phyloP scores from a whole-genome alignment of 2,797 vertebrate genomes.

The Hyperoplus lanceolatus region DNA sequence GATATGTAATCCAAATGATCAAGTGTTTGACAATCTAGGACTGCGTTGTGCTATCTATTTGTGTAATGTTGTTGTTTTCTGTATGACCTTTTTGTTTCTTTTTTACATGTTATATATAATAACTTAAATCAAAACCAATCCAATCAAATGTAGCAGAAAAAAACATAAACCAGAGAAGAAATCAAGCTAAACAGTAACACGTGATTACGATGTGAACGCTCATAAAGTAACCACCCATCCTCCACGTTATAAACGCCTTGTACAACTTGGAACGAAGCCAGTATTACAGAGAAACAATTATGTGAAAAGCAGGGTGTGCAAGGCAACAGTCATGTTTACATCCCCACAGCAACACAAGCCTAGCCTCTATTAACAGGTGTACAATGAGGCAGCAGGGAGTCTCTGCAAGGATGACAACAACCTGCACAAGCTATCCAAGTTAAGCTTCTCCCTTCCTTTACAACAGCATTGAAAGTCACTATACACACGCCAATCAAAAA shows the following conservation, averaged over 20 bases:
- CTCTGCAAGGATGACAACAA: not conserved
- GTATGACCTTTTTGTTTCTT: too few species aligned
- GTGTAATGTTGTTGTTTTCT: too few species aligned
- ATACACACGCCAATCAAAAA: not conserved
- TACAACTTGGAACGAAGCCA: conserved; percentile 6
- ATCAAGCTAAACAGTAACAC: not conserved
- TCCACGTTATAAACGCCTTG: conserved; percentile 1
- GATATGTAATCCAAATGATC: too few species aligned
- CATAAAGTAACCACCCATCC: not conserved
- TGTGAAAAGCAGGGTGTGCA: conserved; percentile 1
- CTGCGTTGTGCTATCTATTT: too few species aligned
- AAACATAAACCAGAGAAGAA: not conserved
- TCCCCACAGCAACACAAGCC: conserved; percentile 15
- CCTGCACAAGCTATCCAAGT: not conserved
- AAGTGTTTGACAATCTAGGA: too few species aligned
- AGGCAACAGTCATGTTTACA: conserved; percentile 18
- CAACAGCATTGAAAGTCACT: conserved; percentile 9
- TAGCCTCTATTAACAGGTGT: conserved; percentile 10
- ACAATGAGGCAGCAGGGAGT: not conserved
- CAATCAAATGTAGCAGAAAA: not conserved
- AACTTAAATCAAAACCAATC: too few species aligned
- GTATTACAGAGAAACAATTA: conserved; percentile 24
- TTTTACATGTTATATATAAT: too few species aligned
- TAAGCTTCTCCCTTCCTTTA: not conserved
- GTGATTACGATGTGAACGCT: not conserved